Conservation (phyloP, 2,888 invertebrate species). For the Salticus scenicus region DNA sequence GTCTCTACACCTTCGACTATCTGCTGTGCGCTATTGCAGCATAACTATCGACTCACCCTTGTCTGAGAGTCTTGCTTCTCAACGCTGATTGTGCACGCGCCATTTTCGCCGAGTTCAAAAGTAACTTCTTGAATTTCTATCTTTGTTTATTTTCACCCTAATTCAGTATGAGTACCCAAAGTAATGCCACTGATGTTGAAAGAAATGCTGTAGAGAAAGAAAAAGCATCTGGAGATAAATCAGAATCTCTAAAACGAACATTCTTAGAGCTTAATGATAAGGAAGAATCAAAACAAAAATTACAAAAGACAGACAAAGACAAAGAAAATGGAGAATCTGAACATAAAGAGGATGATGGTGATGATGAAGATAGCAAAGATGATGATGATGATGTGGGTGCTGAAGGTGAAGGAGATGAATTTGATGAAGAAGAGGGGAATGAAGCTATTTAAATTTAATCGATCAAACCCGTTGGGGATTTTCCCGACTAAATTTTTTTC, state of each 20-base stretch:
- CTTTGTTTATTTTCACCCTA: constrained; percentile 56
- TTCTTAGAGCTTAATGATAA: constrained; percentile 60
- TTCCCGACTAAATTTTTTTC: no score
- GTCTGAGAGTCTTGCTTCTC: constrained; percentile 60
- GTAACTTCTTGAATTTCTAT: constrained; percentile 34
- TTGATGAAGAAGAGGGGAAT: constrained; percentile 78
- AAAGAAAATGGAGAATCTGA: constrained; percentile 59
- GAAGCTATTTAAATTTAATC: no score
- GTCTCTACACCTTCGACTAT: no score
- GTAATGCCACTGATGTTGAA: constrained; percentile 55
- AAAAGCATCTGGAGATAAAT: constrained; percentile 58
- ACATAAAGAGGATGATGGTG: constrained; percentile 77
- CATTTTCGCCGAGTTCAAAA: constrained; percentile 62
- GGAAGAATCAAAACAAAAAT: constrained; percentile 59
- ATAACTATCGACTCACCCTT: constrained; percentile 49
- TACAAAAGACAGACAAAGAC: constrained; percentile 45
- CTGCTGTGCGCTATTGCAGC: constrained; percentile 18
- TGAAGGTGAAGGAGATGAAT: constrained; percentile 77
- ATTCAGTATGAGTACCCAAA: constrained; percentile 53
- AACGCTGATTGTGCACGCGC: constrained; percentile 64
- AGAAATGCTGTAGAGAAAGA: constrained; percentile 54
- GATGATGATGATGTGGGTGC: constrained; percentile 75
- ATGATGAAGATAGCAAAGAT: constrained; percentile 79
- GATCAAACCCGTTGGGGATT: no score
- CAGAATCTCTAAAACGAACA: constrained; percentile 58